phyloP scores from a whole-genome alignment of 2,113 vertebrate genomes.

The Motacilla tschutschensis region DNA sequence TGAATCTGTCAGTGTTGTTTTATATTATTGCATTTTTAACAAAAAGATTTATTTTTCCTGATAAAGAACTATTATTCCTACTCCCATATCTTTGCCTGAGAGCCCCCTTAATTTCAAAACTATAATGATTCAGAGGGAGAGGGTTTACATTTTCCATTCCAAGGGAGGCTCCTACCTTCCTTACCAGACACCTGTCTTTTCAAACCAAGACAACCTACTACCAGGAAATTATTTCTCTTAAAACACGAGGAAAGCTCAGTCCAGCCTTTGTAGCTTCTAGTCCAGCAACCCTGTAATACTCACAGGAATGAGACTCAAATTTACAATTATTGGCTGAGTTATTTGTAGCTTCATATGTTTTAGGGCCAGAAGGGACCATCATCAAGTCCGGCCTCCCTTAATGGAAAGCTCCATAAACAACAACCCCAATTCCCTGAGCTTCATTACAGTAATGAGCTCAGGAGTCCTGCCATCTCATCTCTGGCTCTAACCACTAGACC shows the following conservation, averaged over 20 bases:
- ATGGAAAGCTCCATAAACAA: slow-evolving; percentile 40
- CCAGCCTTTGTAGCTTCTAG: slow-evolving; percentile 14
- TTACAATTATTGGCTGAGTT: slow-evolving; percentile 48
- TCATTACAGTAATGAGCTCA: slow-evolving; percentile 1
- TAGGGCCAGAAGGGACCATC: slow-evolving; percentile 46
- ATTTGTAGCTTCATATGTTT: slow-evolving; percentile 41
- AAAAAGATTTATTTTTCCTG: neutral
- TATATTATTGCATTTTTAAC: neutral
- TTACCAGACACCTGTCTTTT: neutral
- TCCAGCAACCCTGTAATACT: slow-evolving; percentile 36
- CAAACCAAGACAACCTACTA: neutral
- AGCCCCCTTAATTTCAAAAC: neutral
- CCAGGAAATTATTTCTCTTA: slow-evolving; percentile 50
- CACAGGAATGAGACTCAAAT: slow-evolving; percentile 40
- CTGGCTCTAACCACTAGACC: neutral
- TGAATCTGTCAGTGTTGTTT: neutral
- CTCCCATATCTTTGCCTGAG: neutral
- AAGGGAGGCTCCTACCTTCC: neutral
- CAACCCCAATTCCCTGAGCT: neutral
- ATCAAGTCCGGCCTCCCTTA: slow-evolving; percentile 37
- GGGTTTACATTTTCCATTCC: neutral
- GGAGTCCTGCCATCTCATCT: neutral
- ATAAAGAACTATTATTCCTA: neutral
- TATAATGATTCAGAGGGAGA: neutral
- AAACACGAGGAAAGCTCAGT: neutral